Evolutionary conservation across 2,888 invertebrate genomes (phyloP).

Genomic region (Calameuta pallipes): DNA sequence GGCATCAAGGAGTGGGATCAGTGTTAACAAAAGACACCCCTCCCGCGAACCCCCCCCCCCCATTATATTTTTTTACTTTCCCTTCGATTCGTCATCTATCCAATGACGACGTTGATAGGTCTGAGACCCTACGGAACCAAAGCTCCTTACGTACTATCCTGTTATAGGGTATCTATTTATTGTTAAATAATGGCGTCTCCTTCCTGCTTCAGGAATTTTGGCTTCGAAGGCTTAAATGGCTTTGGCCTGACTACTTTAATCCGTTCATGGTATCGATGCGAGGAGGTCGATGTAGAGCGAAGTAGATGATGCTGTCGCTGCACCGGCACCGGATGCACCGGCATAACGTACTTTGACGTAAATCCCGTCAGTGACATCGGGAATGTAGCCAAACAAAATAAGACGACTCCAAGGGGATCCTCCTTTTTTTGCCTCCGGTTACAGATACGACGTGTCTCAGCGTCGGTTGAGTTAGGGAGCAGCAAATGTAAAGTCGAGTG

Average conservation of each 20-base stretch:
- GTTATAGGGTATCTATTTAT: not conserved
- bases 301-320: not conserved
- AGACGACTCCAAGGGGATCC: slow-evolving; percentile 21
- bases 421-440: not conserved
- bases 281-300: not conserved
- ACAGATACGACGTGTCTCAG: not conserved
- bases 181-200: not conserved
- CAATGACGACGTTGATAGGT: not conserved
- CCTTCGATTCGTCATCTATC: not conserved
- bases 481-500: not conserved
- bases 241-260: not conserved
- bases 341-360: slow-evolving; percentile 12
- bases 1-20: not conserved
- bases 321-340: not conserved
- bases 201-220: not conserved
- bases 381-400: slow-evolving; percentile 34
- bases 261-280: not conserved
- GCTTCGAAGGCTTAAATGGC: not conserved
- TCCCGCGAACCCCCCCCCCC: too few species aligned
- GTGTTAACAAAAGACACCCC: not conserved
- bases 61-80: not conserved
- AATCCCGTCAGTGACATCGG: slow-evolving; percentile 25
- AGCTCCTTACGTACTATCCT: not conserved
- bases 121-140: not conserved
- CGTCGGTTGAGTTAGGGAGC: not conserved